A percentile compares a stretch with the other conserved stretches of the same genome.
phyloP scores from a whole-genome alignment of 2,888 invertebrate species.

The Chrysolina americana region DNA sequence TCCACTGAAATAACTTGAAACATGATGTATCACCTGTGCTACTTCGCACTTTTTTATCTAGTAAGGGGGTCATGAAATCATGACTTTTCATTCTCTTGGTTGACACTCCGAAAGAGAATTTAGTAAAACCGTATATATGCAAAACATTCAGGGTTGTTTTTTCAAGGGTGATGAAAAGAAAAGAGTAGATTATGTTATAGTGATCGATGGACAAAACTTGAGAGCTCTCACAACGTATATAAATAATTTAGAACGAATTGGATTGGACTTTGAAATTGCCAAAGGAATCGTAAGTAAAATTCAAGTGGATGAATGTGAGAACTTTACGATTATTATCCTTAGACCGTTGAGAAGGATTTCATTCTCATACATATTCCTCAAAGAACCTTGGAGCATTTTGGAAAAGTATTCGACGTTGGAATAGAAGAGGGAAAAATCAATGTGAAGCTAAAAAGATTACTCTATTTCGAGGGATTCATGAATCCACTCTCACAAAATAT shows the following conservation, averaged over 20 bases:
- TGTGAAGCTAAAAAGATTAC: slow-evolving; percentile 14
- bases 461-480: slow-evolving; percentile 1
- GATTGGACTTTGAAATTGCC: slow-evolving; percentile 45
- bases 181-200: slow-evolving; percentile 47
- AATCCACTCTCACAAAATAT: slow-evolving; percentile 25
- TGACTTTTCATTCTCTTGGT: too few species aligned
- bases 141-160: slow-evolving; percentile 23
- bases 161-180: slow-evolving; percentile 35
- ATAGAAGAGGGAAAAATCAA: slow-evolving; percentile 46
- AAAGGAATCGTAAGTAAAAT: slow-evolving; percentile 40
- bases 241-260: slow-evolving; percentile 44
- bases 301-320: not conserved
- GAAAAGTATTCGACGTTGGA: slow-evolving; percentile 56
- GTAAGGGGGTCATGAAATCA: too few species aligned
- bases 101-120: too few species aligned
- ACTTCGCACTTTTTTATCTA: too few species aligned
- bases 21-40: too few species aligned
- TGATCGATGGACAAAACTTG: slow-evolving; percentile 41
- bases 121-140: not conserved
- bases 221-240: slow-evolving; percentile 36
- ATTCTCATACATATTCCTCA: slow-evolving; percentile 60
- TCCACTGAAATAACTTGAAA: too few species aligned
- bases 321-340: not conserved
- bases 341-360: slow-evolving; percentile 41
- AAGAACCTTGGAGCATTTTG: slow-evolving; percentile 52